Base-by-base conservation (phyloP, 2,888 invertebrate species). In the Eupithecia exiguata region DNA sequence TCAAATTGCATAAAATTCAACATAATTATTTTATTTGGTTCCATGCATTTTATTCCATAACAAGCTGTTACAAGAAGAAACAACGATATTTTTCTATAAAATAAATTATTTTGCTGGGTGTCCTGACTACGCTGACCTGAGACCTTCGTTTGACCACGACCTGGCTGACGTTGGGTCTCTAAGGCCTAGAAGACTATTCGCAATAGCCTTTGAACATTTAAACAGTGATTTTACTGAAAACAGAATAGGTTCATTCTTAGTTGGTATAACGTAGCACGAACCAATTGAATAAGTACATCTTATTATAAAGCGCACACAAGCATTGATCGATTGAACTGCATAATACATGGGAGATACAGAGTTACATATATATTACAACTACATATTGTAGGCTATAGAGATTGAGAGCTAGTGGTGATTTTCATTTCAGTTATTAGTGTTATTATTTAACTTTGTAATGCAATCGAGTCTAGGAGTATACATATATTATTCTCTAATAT, bases 191-290 rank as follows among this genome's bases (percentile, higher is more conserved):
- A 49, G 1, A n/a, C 9, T n/a, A n/a, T 49, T 49, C 49, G 49
- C 9, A n/a, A n/a, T n/a, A n/a, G 9, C n/a, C n/a, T n/a, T 10
- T n/a, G n/a, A 49, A 49, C n/a, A 49, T n/a, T n/a, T 49, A 49
- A 5, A 49, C n/a, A 7, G 49, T 49, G 9, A 49, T 49, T n/a
- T 49, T n/a, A n/a, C n/a, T n/a, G 49, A 49, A 49, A 49, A 49
- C 49, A 9, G 49, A n/a, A 49, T 49, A 49, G 3, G 46, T 46
- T 18, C 38, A 18, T 25, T 85, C 87, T 87, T 3, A n/a, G 21
- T 49, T 87, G 87, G 86, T 62, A 75, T 76, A 78, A 81, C 79
- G 84, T 84, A 80, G 86, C 84, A 86, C 84, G 84, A 88, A 89
- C 88, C 86, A 84, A 87, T 88, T 86, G 82, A 77, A 79, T 77